A percentile compares a stretch with the other conserved stretches of the same genome.
phyloP scores from a whole-genome alignment of 2,797 vertebrate genomes.

The Gobio occitaniae region DNA sequence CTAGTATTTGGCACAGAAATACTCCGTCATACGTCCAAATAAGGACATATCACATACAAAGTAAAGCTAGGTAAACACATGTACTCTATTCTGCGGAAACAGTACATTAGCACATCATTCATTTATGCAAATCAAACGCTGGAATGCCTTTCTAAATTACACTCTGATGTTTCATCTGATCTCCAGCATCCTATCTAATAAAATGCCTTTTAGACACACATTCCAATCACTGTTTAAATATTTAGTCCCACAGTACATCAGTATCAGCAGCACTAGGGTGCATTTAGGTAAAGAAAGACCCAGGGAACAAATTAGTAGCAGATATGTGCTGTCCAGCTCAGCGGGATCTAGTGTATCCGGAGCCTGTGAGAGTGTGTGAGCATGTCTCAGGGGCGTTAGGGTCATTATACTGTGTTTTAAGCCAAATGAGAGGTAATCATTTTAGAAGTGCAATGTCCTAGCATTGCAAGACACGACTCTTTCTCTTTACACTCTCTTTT shows the following conservation, averaged over 20 bases:
- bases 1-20: no score
- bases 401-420: constrained; percentile 28
- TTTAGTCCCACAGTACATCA: not conserved
- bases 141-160: not conserved
- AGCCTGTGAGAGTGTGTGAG: not conserved
- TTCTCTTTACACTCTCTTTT: not conserved
- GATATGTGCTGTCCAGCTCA: not conserved
- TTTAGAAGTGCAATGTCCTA: constrained; percentile 21
- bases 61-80: not conserved
- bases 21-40: no score
- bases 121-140: not conserved
- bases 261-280: not conserved
- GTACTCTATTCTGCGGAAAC: not conserved
- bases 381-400: not conserved
- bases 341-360: constrained; percentile 5
- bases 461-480: not conserved
- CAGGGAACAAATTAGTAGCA: constrained; percentile 4
- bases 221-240: constrained; percentile 7
- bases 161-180: not conserved
- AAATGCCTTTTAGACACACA: not conserved
- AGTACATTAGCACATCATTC: not conserved
- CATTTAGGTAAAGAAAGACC: not conserved
- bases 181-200: constrained; percentile 7
- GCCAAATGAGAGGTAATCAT: constrained; percentile 39
- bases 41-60: not conserved